Base-by-base conservation (phyloP, 92 coral and sea anemone species). In the Muricea muricata region DNA sequence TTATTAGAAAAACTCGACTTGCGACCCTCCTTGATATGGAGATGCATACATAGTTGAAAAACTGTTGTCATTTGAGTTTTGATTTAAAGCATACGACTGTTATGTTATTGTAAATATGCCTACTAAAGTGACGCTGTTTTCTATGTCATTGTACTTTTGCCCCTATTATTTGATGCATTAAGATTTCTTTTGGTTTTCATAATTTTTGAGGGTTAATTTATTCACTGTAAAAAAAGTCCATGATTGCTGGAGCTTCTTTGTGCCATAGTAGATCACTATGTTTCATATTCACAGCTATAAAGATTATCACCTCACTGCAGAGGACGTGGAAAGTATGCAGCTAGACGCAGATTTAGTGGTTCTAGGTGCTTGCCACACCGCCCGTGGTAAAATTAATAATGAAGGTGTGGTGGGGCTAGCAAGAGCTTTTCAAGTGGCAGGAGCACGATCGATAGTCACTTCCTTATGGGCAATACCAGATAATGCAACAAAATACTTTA, bases 331-430 rank as follows among this genome's bases (percentile, higher is more conserved):
- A 35, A 23, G 18, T n/a, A 61, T 79, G 77, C 29, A 28, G 11
- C 47, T 86, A 26, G 63, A 54, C 37, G 89, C 89, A 15, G 72
- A 86, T 39, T 63, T 86, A 47, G 89, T 86, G 10, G 89, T 86
- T 9, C 89, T 86, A 7, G 77, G 89, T 65, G 82, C 84, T 31
- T 86, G 89, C 71, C 85, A 78, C 68, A 86, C 80, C 9, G 85
- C 79, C 12, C 58, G 50, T 3, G 89, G 89, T 42, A 39, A 67
- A 17, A 68, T 86, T 21, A 86, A n/a, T 55, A 61, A 41, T 25
- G 89, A 86, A 26, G 89, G 89, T 31, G 89, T 66, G 3, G 24
- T 86, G 14, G 89, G 89, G 4, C 67, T 86, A 35, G 89, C 89
- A 23, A 80, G 89, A 24, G 89, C 89, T 26, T 78, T 78, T 26